These are phyloP conservation scores for Oceanodroma tethys DNA, from an alignment of 2,113 vertebrate species.

Conservation along the genomic window DNA sequence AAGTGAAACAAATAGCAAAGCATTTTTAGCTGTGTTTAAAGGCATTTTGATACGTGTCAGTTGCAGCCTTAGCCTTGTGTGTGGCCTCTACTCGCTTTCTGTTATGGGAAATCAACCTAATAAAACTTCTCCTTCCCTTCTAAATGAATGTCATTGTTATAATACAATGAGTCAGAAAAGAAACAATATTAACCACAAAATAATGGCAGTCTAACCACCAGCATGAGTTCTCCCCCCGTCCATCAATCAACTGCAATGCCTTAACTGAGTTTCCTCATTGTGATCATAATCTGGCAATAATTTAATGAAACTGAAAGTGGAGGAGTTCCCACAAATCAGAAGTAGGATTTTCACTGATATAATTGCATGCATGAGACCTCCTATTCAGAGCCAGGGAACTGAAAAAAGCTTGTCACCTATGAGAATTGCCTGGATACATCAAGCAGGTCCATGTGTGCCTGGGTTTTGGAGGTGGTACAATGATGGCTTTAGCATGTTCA, in stretches of 20 bases:
- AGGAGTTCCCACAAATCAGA: slow-evolving; percentile 8
- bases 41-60: neutral
- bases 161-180: slow-evolving; percentile 41
- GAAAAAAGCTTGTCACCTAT: neutral
- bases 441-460: neutral
- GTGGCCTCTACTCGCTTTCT: neutral
- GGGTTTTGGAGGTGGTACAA: neutral
- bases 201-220: neutral
- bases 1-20: neutral
- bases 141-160: slow-evolving; percentile 17
- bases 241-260: neutral
- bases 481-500: neutral
- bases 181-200: slow-evolving; percentile 30
- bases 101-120: neutral
- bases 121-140: slow-evolving; percentile 23
- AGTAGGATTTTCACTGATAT: neutral
- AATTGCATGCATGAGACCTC: neutral
- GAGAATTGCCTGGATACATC: neutral
- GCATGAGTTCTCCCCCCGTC: neutral
- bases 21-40: neutral
- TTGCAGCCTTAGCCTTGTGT: neutral
- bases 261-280: neutral
- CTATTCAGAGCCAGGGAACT: neutral
- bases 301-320: slow-evolving; percentile 45
- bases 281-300: slow-evolving; percentile 16